Conservation (phyloP, 1,140 invertebrate genomes). For the Lutraria rhynchaena region DNA sequence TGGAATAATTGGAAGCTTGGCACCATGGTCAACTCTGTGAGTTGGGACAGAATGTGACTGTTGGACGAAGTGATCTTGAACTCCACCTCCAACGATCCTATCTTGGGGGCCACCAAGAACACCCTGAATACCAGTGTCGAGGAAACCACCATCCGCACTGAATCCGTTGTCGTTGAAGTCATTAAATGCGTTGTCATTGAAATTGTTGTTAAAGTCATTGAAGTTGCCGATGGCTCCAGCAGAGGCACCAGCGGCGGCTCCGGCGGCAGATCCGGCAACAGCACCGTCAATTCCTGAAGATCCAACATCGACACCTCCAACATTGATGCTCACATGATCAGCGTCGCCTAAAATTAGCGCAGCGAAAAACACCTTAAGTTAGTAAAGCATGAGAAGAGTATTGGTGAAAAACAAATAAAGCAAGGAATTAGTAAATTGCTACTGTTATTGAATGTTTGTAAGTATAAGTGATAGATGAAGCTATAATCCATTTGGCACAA, state of each 20-base stretch:
- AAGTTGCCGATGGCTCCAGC: not conserved
- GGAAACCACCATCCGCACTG: not conserved
- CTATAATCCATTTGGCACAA: too few species aligned
- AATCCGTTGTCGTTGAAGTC: not conserved
- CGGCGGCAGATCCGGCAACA: not conserved
- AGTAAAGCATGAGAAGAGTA: too few species aligned
- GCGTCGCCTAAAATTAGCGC: constrained; percentile 15
- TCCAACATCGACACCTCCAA: not conserved
- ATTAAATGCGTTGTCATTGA: not conserved
- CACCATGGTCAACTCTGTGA: not conserved
- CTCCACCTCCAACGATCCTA: not conserved
- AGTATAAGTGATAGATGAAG: too few species aligned
- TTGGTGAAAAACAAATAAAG: too few species aligned
- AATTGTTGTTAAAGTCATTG: not conserved
- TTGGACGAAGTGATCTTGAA: not conserved
- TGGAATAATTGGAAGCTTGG: constrained; percentile 2
- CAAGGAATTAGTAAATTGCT: too few species aligned
- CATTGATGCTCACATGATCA: constrained; percentile 1
- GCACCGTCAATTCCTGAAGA: not conserved
- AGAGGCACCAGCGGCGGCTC: not conserved
- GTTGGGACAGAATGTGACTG: not conserved
- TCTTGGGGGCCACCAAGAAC: not conserved
- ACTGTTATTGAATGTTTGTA: too few species aligned
- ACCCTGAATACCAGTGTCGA: not conserved
- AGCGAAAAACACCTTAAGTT: not conserved